These are phyloP conservation scores for Sipha maydis DNA, from an alignment of 2,888 invertebrate genomes.

Conservation along the genomic window DNA sequence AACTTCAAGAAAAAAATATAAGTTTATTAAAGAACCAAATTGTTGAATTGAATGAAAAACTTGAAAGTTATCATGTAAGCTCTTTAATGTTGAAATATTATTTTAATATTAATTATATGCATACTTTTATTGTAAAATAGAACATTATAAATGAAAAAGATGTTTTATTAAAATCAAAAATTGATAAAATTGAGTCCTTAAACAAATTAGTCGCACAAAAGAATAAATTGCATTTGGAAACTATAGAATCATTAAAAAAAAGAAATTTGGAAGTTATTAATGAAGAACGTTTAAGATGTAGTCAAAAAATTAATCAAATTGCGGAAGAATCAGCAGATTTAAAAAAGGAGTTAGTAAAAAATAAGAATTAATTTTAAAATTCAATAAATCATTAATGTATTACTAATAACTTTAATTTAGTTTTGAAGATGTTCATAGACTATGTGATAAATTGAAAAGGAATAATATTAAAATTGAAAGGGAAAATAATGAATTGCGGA, in stretches of 20 bases:
- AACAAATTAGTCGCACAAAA: constrained; percentile 14
- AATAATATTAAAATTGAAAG: not conserved
- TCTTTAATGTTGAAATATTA: not conserved
- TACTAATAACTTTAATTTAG: constrained; percentile 2
- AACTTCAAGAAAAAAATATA: constrained; percentile 48
- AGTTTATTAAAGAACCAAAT: constrained; percentile 70
- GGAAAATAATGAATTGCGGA: constrained; percentile 22
- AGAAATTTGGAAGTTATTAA: constrained; percentile 29
- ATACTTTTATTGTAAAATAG: constrained; percentile 3
- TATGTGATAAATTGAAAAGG: constrained; percentile 35
- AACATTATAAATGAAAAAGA: constrained; percentile 36
- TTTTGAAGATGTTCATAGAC: not conserved
- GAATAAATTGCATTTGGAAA: constrained; percentile 40
- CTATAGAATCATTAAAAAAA: not conserved
- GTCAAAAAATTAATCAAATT: constrained; percentile 14
- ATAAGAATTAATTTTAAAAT: not conserved
- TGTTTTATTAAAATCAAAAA: constrained; percentile 38
- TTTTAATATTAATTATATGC: not conserved
- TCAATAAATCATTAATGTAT: not conserved
- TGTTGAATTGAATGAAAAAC: constrained; percentile 72
- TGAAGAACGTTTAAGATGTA: constrained; percentile 35
- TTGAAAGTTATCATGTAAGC: constrained; percentile 75
- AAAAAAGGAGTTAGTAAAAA: constrained; percentile 24
- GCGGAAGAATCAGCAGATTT: constrained; percentile 15
- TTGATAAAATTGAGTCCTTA: constrained; percentile 36